Evolutionary conservation across 2,113 vertebrate genomes (phyloP).

Genomic region (Chaetops frenatus): DNA sequence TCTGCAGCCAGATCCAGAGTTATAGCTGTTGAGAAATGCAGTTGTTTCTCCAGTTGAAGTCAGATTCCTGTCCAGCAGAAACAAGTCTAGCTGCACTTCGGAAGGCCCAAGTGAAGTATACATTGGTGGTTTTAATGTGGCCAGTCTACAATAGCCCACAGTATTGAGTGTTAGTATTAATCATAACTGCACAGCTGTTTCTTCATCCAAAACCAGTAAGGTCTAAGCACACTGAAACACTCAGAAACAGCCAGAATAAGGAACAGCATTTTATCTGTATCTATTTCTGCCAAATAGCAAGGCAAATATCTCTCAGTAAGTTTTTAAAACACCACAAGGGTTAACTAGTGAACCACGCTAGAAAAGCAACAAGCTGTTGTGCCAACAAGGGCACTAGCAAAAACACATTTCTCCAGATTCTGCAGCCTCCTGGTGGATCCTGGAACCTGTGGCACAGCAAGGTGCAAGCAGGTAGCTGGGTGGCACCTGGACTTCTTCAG

Average conservation of each 20-base stretch:
- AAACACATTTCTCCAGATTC: neutral
- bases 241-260: accelerated
- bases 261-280: neutral
- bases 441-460: neutral
- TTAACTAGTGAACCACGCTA: neutral
- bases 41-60: neutral
- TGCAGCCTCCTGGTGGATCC: neutral
- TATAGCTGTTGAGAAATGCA: neutral
- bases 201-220: neutral
- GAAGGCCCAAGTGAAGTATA: neutral
- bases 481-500: neutral
- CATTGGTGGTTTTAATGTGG: neutral
- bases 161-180: neutral
- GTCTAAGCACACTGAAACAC: neutral
- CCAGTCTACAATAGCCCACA: neutral
- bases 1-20: neutral
- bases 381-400: neutral
- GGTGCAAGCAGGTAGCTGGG: neutral
- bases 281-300: neutral
- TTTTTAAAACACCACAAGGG: neutral
- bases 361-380: neutral
- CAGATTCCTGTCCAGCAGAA: neutral
- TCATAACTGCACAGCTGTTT: neutral
- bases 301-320: neutral
- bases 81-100: neutral